Conservation (phyloP, 1,140 invertebrate genomes). For the Monomorium pharaonis region DNA sequence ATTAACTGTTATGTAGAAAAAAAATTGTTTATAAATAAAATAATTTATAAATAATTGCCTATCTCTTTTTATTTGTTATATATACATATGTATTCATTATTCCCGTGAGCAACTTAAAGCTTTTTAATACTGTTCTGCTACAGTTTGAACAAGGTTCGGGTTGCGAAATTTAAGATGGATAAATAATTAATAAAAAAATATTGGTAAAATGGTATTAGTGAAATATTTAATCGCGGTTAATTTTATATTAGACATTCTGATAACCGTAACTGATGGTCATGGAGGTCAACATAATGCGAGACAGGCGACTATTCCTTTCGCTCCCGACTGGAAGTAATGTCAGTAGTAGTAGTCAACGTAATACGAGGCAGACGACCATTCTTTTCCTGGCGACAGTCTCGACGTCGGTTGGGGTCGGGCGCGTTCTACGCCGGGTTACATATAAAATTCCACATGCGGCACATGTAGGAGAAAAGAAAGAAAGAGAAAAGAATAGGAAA, state of each 20-base stretch:
- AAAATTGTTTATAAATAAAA: background rate
- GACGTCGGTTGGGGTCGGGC: conserved; percentile 12
- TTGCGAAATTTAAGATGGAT: too few relatives aligned
- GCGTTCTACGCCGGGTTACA: background rate
- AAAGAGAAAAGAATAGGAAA: background rate
- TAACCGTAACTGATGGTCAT: conserved; percentile 42
- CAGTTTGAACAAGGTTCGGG: too few relatives aligned
- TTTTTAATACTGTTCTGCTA: too few relatives aligned
- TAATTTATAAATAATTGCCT: background rate
- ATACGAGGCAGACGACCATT: conserved; percentile 48
- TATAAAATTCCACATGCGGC: conserved; percentile 12
- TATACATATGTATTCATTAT: too few relatives aligned
- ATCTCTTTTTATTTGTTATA: background rate
- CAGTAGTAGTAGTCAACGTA: conserved; percentile 51
- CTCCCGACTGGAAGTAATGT: conserved; percentile 44
- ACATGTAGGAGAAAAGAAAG: conserved; percentile 5
- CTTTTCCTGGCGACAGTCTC: conserved; percentile 24
- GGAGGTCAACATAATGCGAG: conserved; percentile 2
- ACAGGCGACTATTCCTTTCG: conserved; percentile 47
- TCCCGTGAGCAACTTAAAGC: too few relatives aligned
- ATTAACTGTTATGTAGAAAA: background rate
- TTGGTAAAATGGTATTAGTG: conserved; percentile 7
- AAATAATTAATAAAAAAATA: too few relatives aligned
- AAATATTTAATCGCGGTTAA: background rate
- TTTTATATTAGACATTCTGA: conserved; percentile 3